phyloP scores from a whole-genome alignment of 1,140 invertebrate species.

The Phocides pigmalion region DNA sequence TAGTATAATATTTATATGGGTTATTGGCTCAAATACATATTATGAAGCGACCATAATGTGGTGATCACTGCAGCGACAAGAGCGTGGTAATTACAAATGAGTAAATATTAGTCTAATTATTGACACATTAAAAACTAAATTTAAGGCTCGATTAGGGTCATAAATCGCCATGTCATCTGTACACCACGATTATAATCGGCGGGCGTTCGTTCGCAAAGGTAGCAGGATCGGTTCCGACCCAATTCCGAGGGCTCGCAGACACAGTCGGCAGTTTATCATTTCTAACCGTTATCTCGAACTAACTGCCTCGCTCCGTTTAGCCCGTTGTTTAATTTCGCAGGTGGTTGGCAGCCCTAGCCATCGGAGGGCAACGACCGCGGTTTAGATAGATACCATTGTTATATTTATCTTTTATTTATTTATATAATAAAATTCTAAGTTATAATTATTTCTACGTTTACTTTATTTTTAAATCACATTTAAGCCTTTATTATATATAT shows the following conservation, averaged over 20 bases:
- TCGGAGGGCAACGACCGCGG: conserved; percentile 42
- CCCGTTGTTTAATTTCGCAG: conserved; percentile 52
- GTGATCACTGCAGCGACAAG: no score
- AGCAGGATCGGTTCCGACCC: conserved; percentile 52
- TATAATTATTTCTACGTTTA: no score
- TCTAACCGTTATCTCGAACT: conserved; percentile 57
- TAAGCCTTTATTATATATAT: no score
- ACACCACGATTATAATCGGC: conserved; percentile 46
- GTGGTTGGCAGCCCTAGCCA: conserved; percentile 46
- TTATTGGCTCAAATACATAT: no score
- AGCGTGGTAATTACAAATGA: no score
- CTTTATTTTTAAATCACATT: no score
- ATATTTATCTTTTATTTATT: not conserved
- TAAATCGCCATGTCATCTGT: conserved; percentile 15
- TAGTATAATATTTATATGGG: no score
- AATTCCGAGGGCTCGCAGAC: conserved; percentile 38
- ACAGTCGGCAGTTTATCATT: conserved; percentile 59
- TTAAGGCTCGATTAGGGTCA: not conserved
- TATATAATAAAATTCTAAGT: no score
- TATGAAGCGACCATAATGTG: no score
- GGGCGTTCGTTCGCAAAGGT: conserved; percentile 29
- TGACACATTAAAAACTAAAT: conserved; percentile 8
- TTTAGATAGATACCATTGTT: conserved; percentile 1
- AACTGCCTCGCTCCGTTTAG: conserved; percentile 54
- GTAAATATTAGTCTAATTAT: no score